Evolutionary conservation across 2,113 vertebrate species (phyloP).

Genomic region (Jaculus jaculus): DNA sequence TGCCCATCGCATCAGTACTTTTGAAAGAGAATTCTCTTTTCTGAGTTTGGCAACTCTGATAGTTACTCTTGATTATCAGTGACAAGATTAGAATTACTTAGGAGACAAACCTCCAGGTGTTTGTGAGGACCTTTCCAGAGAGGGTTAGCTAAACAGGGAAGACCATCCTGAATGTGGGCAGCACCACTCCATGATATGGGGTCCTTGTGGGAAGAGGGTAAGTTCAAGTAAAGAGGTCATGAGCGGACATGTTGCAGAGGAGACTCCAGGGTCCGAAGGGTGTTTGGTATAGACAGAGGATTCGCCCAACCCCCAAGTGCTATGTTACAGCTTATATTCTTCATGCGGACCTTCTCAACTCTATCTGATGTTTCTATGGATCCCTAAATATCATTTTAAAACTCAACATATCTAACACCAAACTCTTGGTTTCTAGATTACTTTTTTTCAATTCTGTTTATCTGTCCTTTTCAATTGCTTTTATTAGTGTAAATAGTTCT

Average conservation of each 20-base stretch:
- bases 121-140: neutral
- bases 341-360: neutral
- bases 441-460: neutral
- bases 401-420: neutral
- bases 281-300: neutral
- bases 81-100: neutral
- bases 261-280: neutral
- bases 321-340: neutral
- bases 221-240: neutral
- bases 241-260: neutral
- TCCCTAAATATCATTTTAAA: neutral
- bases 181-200: no score
- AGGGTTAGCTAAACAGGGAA: no score
- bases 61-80: neutral
- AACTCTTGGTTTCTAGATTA: neutral
- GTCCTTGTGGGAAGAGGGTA: neutral
- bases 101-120: neutral
- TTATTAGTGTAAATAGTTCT: neutral
- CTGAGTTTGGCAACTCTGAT: neutral
- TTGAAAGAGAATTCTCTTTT: slow-evolving; percentile 54
- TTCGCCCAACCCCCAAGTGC: neutral
- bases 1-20: slow-evolving; percentile 55
- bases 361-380: neutral
- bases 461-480: neutral
- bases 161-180: neutral